phyloP scores from a whole-genome alignment of 2,113 vertebrate species.

The Anolis carolinensis region DNA sequence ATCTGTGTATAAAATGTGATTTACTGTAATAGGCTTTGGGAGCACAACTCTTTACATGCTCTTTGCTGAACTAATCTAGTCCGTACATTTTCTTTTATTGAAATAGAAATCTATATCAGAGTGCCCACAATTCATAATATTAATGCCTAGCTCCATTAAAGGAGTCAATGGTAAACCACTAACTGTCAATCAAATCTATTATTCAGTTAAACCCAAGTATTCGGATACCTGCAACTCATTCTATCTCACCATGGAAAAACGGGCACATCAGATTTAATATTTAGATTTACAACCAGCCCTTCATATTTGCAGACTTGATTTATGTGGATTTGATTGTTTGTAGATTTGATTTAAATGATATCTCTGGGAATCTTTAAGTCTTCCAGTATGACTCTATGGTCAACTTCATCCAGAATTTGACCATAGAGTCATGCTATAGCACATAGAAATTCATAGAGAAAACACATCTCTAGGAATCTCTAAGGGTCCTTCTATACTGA shows the following conservation, averaged over 20 bases:
- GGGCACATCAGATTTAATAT: neutral
- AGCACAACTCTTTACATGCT: constrained; percentile 62
- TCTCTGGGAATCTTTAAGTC: too few relatives aligned
- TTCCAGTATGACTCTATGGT: too few relatives aligned
- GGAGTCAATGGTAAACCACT: constrained; percentile 32
- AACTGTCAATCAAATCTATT: neutral
- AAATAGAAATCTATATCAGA: constrained; percentile 55
- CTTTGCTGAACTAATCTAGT: constrained; percentile 46
- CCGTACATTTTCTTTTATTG: neutral
- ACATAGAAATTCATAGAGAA: too few relatives aligned
- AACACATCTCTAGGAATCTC: too few relatives aligned
- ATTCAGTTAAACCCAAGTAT: neutral
- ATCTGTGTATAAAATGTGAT: constrained; percentile 59
- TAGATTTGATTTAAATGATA: too few relatives aligned
- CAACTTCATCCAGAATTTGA: too few relatives aligned
- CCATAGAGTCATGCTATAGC: too few relatives aligned
- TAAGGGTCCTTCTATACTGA: too few relatives aligned
- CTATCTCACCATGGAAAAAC: neutral
- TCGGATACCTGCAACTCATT: neutral
- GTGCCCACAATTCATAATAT: constrained; percentile 57
- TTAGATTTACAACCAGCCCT: neutral
- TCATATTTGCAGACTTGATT: too few relatives aligned
- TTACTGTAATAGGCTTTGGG: constrained; percentile 65
- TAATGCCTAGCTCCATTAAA: constrained; percentile 55
- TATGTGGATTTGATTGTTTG: too few relatives aligned